These are phyloP conservation scores for Pristiophorus japonicus DNA, from an alignment of 2,113 vertebrate species.

Conservation along the genomic window DNA sequence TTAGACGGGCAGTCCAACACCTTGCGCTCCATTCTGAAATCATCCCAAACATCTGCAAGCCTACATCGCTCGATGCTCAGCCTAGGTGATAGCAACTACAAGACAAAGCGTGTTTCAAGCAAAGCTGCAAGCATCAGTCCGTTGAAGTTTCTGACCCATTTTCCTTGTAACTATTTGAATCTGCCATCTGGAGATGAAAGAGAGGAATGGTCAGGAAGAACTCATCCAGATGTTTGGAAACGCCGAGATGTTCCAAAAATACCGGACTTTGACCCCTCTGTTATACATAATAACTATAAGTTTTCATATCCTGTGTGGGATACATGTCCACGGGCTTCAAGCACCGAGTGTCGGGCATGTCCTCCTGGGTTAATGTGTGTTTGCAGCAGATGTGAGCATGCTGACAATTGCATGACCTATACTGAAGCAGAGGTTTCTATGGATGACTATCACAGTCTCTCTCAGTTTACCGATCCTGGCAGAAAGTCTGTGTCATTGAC, in stretches of 20 bases:
- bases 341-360: not conserved
- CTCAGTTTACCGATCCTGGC: not conserved
- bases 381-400: not conserved
- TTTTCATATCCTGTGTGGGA: not conserved
- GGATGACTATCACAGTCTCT: not conserved
- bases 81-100: slow-evolving; percentile 21
- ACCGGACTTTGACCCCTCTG: not conserved
- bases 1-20: slow-evolving; percentile 12
- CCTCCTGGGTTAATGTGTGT: not conserved
- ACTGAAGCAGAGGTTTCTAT: not conserved
- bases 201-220: not conserved
- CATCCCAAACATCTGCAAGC: slow-evolving; percentile 44
- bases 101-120: not conserved
- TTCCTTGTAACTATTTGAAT: not conserved
- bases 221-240: not conserved
- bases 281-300: not conserved
- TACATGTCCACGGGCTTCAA: not conserved
- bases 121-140: not conserved
- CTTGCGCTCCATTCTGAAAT: slow-evolving; percentile 43
- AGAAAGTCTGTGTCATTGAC: not conserved
- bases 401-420: not conserved
- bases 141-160: not conserved
- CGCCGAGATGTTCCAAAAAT: not conserved
- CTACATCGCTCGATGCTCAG: slow-evolving; percentile 43
- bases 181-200: not conserved